Evolutionary conservation across 1,140 invertebrate genomes (phyloP).

Genomic region (Brachionus calyciflorus): DNA sequence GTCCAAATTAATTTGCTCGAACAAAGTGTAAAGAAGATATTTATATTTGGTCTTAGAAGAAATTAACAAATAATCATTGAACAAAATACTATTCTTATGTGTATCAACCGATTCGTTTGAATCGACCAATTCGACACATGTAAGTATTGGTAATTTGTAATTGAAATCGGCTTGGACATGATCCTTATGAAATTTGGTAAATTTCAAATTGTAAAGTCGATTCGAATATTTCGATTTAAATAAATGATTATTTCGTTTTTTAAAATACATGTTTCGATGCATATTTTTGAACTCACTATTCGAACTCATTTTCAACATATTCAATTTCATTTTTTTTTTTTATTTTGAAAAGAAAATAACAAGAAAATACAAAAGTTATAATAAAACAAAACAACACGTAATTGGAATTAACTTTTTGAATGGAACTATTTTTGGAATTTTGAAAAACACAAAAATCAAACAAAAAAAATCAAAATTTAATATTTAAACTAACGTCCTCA

Average conservation of each 20-base stretch:
- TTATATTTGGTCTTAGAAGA: slow-evolving; percentile 41
- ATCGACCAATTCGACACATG: not conserved
- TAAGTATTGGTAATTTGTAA: slow-evolving; percentile 19
- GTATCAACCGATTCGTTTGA: not conserved
- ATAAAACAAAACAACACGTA: too few species aligned
- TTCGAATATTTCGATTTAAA: not conserved
- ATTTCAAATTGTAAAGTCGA: not conserved
- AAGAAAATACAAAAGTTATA: not conserved
- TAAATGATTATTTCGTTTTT: slow-evolving; percentile 13
- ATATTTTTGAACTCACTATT: slow-evolving; percentile 5
- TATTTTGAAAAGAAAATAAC: too few species aligned
- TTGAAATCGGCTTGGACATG: too few species aligned
- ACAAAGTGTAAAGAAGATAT: slow-evolving; percentile 15
- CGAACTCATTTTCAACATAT: not conserved
- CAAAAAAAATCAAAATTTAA: not conserved
- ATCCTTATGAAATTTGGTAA: not conserved
- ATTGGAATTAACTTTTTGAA: too few species aligned
- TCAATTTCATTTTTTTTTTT: slow-evolving; percentile 31
- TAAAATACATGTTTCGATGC: not conserved
- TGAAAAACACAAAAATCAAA: not conserved
- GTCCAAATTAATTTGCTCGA: not conserved
- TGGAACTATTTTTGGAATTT: not conserved
- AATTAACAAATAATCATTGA: slow-evolving; percentile 38
- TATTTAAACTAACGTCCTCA: not conserved
- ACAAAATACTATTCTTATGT: not conserved